Conservation (phyloP, 2,797 vertebrate species). For the Thalassophryne amazonica region DNA sequence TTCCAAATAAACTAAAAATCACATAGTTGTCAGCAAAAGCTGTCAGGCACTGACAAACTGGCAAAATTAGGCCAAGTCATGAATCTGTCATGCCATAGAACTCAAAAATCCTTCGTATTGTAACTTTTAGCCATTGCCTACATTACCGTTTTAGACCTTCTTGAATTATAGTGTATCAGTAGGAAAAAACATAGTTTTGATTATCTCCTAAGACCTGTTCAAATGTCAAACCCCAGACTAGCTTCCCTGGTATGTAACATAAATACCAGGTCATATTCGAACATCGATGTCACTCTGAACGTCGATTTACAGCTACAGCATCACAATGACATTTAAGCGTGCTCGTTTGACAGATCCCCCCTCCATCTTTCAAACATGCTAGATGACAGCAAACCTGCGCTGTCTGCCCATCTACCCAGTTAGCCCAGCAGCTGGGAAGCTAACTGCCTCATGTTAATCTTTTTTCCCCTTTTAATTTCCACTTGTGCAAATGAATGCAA, state of each 20-base stretch:
- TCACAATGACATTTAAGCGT: conserved; percentile 49
- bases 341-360: conserved; percentile 73
- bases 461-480: conserved; percentile 27
- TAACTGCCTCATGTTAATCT: conserved; percentile 37
- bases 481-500: conserved; percentile 7
- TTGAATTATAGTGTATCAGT: too few relatives aligned
- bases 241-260: neutral
- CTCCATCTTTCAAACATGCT: conserved; percentile 74
- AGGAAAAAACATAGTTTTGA: too few relatives aligned
- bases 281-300: neutral
- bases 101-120: too few relatives aligned
- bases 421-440: conserved; percentile 48
- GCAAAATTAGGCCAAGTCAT: too few relatives aligned
- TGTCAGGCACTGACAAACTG: too few relatives aligned
- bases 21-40: too few relatives aligned
- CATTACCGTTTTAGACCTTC: too few relatives aligned
- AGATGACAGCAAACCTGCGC: conserved; percentile 62
- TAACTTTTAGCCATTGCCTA: too few relatives aligned
- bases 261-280: neutral
- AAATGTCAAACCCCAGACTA: too few relatives aligned
- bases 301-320: conserved; percentile 2
- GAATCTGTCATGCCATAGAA: too few relatives aligned
- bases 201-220: too few relatives aligned
- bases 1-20: too few relatives aligned
- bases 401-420: conserved; percentile 47